Base-by-base conservation (phyloP, 2,888 invertebrate species). In the Tinea trinotella region DNA sequence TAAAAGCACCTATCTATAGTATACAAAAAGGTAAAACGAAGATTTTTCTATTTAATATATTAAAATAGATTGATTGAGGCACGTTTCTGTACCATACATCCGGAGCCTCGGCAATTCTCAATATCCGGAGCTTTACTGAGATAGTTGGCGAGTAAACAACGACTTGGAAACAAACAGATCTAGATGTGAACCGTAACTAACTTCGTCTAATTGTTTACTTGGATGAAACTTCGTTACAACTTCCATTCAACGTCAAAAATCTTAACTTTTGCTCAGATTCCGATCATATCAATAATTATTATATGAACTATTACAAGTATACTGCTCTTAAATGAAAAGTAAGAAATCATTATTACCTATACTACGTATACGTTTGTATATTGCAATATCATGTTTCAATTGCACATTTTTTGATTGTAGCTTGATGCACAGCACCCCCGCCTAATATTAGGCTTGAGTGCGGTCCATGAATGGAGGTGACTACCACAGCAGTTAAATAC, bases 81-180 rank as follows among this genome's bases (percentile, higher is more conserved):
- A 66, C 67, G 70, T 69, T 73, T 68, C 68, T 69, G 30, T 53
- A 15, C 64, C 70, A 70, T 67, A 70, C 74, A 72, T 80, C 79
- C 83, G 79, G 70, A 19, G 24, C 22, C 17, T 7, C 24, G 50
- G 68, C 71, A 67, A 67, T 67, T 67, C 66, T 71, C 79, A 80
- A 83, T 82, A 81, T 83, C 83, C 83, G 77, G 76, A 62, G 61
- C 65, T 67, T 66, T 70, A 73, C 76, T 73, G 75, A 35, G 53
- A 72, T 74, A 69, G 68, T 64, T 66, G 56, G 22, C 52, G 12
- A 67, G 70, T 77, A 80, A 78, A 78, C 74, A 78, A 62, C 63
- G 70, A 72, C 66, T 73, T 66, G 64, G 67, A 62, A 17, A 63
- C 70, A 76, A 78, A 79, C 72, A 76, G 68, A 70, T 67, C 68